Evolutionary conservation across 1,140 invertebrate genomes (phyloP).

Genomic region (Arctopsyche grandis): DNA sequence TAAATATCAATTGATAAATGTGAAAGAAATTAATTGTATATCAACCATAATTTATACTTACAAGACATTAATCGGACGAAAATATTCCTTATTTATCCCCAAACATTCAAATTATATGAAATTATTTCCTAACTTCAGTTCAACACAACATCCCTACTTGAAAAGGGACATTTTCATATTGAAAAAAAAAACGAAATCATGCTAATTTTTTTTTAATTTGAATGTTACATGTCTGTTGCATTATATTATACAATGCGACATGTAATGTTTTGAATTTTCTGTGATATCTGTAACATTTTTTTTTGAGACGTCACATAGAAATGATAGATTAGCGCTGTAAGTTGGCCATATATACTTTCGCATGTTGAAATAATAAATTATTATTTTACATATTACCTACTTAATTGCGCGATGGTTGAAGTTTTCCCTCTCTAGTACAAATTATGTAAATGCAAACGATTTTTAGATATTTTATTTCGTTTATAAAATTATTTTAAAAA

Average conservation of each 20-base stretch:
- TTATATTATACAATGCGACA: background rate
- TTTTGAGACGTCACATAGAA: background rate
- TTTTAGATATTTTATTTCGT: background rate
- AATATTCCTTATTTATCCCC: too few relatives aligned
- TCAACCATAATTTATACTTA: background rate
- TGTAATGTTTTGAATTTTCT: constrained; percentile 27
- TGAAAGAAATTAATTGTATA: constrained; percentile 1
- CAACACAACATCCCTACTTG: too few relatives aligned
- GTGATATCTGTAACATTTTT: constrained; percentile 27
- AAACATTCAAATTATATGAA: background rate
- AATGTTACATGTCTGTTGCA: too few relatives aligned
- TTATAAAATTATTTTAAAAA: too few relatives aligned
- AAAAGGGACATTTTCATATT: too few relatives aligned
- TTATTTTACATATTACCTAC: background rate
- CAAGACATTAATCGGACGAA: background rate
- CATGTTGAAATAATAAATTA: constrained; percentile 15
- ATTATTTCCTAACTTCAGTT: background rate
- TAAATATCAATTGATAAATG: constrained; percentile 11
- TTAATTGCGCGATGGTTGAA: background rate
- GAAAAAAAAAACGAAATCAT: too few relatives aligned
- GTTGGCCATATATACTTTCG: constrained; percentile 21
- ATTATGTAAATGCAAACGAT: constrained; percentile 7
- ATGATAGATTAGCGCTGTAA: constrained; percentile 17
- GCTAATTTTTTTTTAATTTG: too few relatives aligned
- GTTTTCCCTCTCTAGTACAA: background rate